A percentile compares a stretch with the other conserved stretches of the same genome.
These are phyloP conservation scores for Gyrodactylus bullatarudis DNA, from an alignment of 1,140 invertebrate genomes.

Conservation along the genomic window DNA sequence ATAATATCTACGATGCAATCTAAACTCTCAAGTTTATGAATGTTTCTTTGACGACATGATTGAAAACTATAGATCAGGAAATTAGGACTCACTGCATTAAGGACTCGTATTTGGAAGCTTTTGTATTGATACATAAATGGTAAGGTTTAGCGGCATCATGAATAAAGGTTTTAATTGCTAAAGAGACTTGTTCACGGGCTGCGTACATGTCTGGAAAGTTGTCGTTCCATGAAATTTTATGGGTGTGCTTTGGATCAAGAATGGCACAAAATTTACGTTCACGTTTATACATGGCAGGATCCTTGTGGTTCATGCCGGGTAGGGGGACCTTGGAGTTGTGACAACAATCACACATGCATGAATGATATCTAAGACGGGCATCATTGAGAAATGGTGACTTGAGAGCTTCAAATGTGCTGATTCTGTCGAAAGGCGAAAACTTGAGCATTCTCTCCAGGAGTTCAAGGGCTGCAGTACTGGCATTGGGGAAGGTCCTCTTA, in stretches of 20 bases:
- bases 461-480: neutral
- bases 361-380: conserved; percentile 79
- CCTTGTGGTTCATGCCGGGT: neutral
- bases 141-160: neutral
- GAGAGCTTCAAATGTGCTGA: conserved; percentile 61
- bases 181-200: neutral
- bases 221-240: neutral
- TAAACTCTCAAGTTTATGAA: no score
- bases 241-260: neutral
- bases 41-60: no score
- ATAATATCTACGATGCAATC: no score
- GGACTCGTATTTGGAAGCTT: neutral
- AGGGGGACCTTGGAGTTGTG: conserved; percentile 21
- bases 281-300: neutral
- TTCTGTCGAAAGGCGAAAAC: conserved; percentile 33
- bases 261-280: neutral
- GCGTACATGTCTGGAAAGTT: neutral
- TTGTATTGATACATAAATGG: neutral
- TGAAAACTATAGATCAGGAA: no score
- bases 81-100: neutral
- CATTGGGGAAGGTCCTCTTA: neutral
- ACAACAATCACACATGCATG: conserved; percentile 97
- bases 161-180: neutral
- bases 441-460: neutral
- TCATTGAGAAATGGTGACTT: conserved; percentile 85